phyloP scores from a whole-genome alignment of 2,888 invertebrate genomes.

The Bombylius discolor region DNA sequence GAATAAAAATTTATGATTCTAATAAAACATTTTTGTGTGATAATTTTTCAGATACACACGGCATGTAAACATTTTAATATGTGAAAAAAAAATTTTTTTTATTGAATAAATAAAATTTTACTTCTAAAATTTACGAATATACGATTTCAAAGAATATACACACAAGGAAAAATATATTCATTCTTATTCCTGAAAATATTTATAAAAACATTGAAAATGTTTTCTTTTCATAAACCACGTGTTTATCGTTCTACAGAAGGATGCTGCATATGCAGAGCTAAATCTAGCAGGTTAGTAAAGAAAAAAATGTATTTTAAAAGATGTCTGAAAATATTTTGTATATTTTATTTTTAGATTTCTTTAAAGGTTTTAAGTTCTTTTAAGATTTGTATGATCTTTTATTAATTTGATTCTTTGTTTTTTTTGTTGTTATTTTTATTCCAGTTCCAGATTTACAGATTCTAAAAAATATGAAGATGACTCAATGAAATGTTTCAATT shows the following conservation, averaged over 20 bases:
- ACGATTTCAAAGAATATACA: no score
- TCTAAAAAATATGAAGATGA: conserved; percentile 72
- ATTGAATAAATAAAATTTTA: no score
- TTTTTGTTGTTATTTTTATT: not conserved
- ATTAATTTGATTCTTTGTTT: no score
- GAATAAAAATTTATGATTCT: no score
- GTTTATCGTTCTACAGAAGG: conserved; percentile 70
- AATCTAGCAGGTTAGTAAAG: conserved; percentile 55
- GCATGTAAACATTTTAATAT: no score
- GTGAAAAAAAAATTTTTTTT: no score
- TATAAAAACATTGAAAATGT: conserved; percentile 41
- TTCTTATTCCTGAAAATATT: no score
- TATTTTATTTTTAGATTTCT: not conserved
- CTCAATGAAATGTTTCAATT: conserved; percentile 64
- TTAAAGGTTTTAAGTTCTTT: not conserved
- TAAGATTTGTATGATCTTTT: not conserved
- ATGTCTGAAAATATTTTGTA: no score
- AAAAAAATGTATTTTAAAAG: not conserved
- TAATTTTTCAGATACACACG: no score
- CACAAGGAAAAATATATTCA: no score
- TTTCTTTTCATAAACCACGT: conserved; percentile 76
- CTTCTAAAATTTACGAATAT: no score
- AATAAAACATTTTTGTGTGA: no score
- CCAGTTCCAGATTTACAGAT: conserved; percentile 69
- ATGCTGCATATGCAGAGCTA: conserved; percentile 77